Percentiles rank a stretch among this genome's conserved stretches.
phyloP scores from a whole-genome alignment of 2,888 invertebrate species.

The Scaptomyza tumidula region DNA sequence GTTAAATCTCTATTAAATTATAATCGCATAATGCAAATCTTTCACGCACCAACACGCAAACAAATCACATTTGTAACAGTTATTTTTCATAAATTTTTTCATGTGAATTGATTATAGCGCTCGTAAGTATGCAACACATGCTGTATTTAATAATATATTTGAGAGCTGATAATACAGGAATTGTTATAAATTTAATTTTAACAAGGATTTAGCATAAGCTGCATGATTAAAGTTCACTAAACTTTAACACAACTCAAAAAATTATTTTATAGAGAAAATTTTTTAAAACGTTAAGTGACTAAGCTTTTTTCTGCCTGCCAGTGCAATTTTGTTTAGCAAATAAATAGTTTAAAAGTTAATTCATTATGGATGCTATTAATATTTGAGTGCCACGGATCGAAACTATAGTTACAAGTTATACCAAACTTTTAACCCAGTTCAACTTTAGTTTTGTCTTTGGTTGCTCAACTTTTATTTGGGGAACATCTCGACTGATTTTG shows the following conservation, averaged over 20 bases:
- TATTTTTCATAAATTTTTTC: conserved; percentile 1
- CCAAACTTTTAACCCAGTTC: conserved; percentile 6
- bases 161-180: too few relatives aligned
- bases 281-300: too few relatives aligned
- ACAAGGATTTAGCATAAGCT: too few relatives aligned
- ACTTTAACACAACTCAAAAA: not conserved
- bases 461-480: conserved; percentile 20
- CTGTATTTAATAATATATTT: not conserved
- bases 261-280: not conserved
- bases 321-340: too few relatives aligned
- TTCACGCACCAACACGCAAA: conserved; percentile 33
- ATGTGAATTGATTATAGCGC: conserved; percentile 18
- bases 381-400: not conserved
- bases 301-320: too few relatives aligned
- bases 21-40: conserved; percentile 56
- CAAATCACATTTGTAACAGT: conserved; percentile 2
- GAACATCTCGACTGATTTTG: conserved; percentile 34
- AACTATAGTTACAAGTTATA: conserved; percentile 8
- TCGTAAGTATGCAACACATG: conserved; percentile 42
- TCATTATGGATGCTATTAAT: conserved; percentile 1
- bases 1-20: conserved; percentile 63
- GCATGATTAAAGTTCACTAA: too few relatives aligned
- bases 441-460: not conserved
- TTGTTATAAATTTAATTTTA: too few relatives aligned
- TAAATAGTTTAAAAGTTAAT: not conserved